A percentile compares a stretch with the other conserved stretches of the same genome.
phyloP scores from a whole-genome alignment of 1,140 invertebrate genomes.

The Formica selysi region DNA sequence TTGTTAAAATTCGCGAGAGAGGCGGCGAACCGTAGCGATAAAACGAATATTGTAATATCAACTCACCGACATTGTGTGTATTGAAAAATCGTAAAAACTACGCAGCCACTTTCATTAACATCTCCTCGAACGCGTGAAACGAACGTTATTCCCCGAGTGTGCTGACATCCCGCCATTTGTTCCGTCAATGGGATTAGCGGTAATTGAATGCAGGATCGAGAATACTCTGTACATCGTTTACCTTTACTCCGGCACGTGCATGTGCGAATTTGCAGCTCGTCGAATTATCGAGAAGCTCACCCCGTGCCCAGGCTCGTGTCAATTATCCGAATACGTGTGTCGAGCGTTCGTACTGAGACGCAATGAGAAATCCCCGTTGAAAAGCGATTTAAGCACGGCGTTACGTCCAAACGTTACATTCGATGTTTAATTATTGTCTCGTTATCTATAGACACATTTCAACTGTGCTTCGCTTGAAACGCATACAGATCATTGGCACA shows the following conservation, averaged over 20 bases:
- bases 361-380: conserved; percentile 45
- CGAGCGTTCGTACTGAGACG: conserved; percentile 29
- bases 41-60: not conserved
- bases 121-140: not conserved
- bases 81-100: not conserved
- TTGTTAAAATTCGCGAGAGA: conserved; percentile 37
- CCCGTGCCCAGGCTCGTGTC: conserved; percentile 34
- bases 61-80: not conserved
- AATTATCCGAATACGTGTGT: conserved; percentile 32
- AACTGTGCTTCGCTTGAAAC: not conserved
- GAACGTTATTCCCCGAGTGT: not conserved
- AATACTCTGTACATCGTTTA: conserved; percentile 63
- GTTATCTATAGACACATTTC: not conserved
- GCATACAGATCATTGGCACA: not conserved
- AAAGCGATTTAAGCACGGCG: conserved; percentile 28
- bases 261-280: conserved; percentile 55
- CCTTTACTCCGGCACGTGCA: conserved; percentile 55
- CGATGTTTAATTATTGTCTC: conserved; percentile 17
- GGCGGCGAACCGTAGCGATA: not conserved
- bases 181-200: conserved; percentile 71
- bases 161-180: conserved; percentile 66
- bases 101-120: no score
- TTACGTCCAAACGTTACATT: not conserved
- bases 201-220: conserved; percentile 76
- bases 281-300: conserved; percentile 59